phyloP scores from a whole-genome alignment of 2,888 invertebrate species.

The Zaprionus obscuricornis region DNA sequence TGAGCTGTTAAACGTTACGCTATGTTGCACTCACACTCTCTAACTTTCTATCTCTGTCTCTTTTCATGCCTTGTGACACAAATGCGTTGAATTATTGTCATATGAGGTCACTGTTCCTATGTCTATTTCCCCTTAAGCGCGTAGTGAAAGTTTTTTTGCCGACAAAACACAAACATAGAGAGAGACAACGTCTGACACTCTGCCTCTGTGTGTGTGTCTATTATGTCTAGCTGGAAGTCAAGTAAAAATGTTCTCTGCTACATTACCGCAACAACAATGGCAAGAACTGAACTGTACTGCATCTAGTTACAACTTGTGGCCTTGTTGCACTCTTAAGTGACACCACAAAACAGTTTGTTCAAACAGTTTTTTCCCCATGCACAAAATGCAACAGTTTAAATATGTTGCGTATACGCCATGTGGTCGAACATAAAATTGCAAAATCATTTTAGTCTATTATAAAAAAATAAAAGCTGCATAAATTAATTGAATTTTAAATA shows the following conservation, averaged over 20 bases:
- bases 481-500: no score
- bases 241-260: slow-evolving; percentile 56
- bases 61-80: slow-evolving; percentile 59
- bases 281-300: no score
- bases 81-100: slow-evolving; percentile 79
- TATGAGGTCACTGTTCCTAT: slow-evolving; percentile 75
- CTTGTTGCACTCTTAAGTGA: slow-evolving; percentile 43
- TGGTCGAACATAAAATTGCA: no score
- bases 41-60: no score
- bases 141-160: slow-evolving; percentile 69
- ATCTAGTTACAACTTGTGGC: slow-evolving; percentile 36
- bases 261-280: slow-evolving; percentile 30
- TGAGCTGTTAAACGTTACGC: no score
- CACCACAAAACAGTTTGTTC: slow-evolving; percentile 27
- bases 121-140: no score
- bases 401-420: no score
- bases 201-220: slow-evolving; percentile 30
- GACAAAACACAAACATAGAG: slow-evolving; percentile 6
- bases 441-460: no score
- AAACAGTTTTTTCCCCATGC: no score
- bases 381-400: slow-evolving; percentile 24
- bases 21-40: no score
- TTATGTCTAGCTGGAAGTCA: slow-evolving; percentile 56
- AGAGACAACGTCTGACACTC: not conserved
- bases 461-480: no score